Conservation (phyloP, 2,113 vertebrate genomes). For the Elephantulus edwardii region DNA sequence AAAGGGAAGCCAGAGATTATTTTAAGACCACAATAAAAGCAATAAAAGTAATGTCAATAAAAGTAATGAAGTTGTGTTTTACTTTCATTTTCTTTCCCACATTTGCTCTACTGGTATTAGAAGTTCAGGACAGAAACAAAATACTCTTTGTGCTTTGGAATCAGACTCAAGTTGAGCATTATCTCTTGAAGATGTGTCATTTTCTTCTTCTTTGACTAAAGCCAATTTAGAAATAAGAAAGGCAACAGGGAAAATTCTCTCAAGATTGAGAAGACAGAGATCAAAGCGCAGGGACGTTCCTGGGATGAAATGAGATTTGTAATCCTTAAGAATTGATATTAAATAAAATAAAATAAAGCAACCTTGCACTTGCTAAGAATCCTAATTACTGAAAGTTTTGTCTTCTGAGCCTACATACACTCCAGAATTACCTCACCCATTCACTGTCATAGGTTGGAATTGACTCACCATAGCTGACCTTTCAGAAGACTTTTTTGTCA, state of each 20-base stretch:
- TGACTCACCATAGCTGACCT: too few species aligned
- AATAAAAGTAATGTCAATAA: constrained; percentile 17
- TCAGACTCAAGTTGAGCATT: constrained; percentile 1
- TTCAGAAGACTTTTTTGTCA: too few species aligned
- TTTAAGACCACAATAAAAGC: neutral
- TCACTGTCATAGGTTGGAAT: too few species aligned
- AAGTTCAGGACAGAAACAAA: constrained; percentile 40
- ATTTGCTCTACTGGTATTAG: neutral
- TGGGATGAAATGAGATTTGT: constrained; percentile 47
- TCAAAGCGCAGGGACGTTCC: neutral
- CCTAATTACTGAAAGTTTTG: constrained; percentile 16
- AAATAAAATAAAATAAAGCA: neutral
- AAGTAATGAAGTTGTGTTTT: neutral
- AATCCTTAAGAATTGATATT: constrained; percentile 43
- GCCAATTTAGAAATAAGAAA: constrained; percentile 28
- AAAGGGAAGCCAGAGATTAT: neutral
- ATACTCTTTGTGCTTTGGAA: neutral
- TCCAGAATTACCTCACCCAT: too few species aligned
- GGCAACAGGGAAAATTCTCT: neutral
- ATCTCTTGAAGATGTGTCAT: constrained; percentile 15
- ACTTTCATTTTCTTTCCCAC: constrained; percentile 45
- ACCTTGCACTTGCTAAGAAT: constrained; percentile 2
- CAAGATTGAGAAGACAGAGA: neutral
- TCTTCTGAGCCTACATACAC: constrained; percentile 61
- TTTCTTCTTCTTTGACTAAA: constrained; percentile 53